Evolutionary conservation across 2,797 vertebrate genomes (phyloP), one percentile per base, ranked within the genome.

Genomic region (Taeniopygia guttata): DNA sequence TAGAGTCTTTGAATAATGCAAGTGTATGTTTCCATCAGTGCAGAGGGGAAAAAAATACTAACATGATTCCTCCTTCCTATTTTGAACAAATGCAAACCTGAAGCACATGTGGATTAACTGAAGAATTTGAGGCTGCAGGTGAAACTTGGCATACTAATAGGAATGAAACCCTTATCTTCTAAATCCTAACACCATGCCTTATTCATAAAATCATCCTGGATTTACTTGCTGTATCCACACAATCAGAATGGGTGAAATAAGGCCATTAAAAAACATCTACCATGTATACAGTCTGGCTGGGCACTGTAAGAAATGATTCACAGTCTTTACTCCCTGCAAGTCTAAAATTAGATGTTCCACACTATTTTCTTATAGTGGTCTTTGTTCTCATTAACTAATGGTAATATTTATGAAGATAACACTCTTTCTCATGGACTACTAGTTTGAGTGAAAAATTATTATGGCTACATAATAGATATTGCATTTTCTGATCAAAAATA

Each of bases 51-150:
- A 56, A 79, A 74, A 48, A 78, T 42, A 54, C 16, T 63, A 80
- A 69, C n/a, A 46, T 45, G 13, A 72, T 69, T 94, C 83, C n/a
- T 82, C 59, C 59, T 87, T 74, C 46, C 23, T 52, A 29, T 89
- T 96, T 62, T 58, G 49, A 70, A 87, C n/a, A 89, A 91, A 95
- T 55, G 38, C 48, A 94, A 89, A 91, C 38, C 34, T 86, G 80
- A 88, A 91, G 84, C 25, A 73, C 13, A 23, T 30, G 43, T 43
- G 59, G 58, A 90, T 91, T 93, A 91, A 72, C 43, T 52, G 69
- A 83, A 87, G 81, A 89, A 63, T 18, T 34, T 68, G 68, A 68
- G 48, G 45, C 59, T 84, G 54, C 38, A 63, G 56, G 88, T 73
- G 84, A 88, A 93, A 91, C 34, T 14, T 67, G 55, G 67, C 59